Evolutionary conservation across 2,888 invertebrate species (phyloP), one percentile per base, ranked within the genome.

Genomic region (Drosophila atripex): DNA sequence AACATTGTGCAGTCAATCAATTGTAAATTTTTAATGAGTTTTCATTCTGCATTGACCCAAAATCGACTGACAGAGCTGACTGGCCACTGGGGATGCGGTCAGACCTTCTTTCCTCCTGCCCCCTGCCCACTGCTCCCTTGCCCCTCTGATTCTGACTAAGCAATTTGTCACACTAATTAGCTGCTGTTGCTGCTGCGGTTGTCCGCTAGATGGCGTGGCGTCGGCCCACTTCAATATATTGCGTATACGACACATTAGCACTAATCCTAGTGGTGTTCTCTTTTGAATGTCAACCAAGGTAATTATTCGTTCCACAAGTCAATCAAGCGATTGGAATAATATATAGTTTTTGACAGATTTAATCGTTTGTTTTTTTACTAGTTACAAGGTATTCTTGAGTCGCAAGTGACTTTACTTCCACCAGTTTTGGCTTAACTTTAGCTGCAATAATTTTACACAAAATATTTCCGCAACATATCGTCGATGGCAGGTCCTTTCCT

Each of bases 11-110:
- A 84, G 87, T 84, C 83, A 84, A 87, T 84, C 83, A 86, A 68
- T 86, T 87, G 83, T 77, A 87, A 77, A 84, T 86, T 86, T 84
- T 85, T 85, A 84, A 84, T 87, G 78, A 84, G 83, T 87, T 85
- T 86, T 80, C 87, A 84, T 85, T 86, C 53, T 73, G 75, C 77
- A 71, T 70, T 76, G 76, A 64, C 59, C 68, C 63, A 45, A 71
- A 80, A 75, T 69, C 52, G 39, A 39, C 54, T 30, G 59, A 46
- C 58, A 38, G 55, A 28, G 32, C 49, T 50, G 68, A 64, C 47
- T 59, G 57, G 38, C 32, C 61, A 49, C 56, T 58, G 41, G 35
- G 51, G 35, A 35, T 51, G 32, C 43, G 25, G 55, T 16, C 49
- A 57, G 50, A 11, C 47, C 8, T 28, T 16, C 47, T n/a, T 46